phyloP scores from a whole-genome alignment of 2,113 vertebrate genomes.

The Anser brachyrhynchus region DNA sequence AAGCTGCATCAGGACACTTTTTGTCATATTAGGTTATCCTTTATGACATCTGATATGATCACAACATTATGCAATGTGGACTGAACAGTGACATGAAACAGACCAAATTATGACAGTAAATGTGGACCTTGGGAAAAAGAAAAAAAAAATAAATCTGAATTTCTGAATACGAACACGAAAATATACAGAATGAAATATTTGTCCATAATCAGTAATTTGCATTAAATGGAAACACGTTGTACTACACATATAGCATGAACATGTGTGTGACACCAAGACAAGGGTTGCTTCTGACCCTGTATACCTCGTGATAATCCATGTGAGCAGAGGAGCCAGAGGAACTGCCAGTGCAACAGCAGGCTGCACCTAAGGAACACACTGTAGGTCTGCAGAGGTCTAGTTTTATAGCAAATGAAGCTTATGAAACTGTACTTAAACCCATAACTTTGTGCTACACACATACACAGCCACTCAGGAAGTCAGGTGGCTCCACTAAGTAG shows the following conservation, averaged over 20 bases:
- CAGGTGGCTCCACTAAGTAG: rapidly evolving
- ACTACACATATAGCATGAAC: neutral
- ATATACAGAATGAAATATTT: neutral
- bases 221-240: neutral
- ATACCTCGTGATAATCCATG: rapidly evolving
- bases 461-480: neutral
- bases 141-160: neutral
- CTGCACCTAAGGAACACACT: neutral
- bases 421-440: neutral
- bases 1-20: neutral
- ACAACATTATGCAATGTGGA: neutral
- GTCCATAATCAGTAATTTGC: neutral
- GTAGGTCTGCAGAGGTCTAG: neutral
- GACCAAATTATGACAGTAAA: neutral
- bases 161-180: neutral
- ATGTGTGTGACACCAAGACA: neutral
- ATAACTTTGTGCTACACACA: rapidly evolving
- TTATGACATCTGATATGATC: neutral
- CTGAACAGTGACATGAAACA: neutral
- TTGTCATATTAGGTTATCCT: neutral
- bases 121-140: neutral
- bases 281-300: neutral
- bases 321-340: neutral
- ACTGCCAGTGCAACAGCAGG: rapidly evolving
- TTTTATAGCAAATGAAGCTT: neutral